Evolutionary conservation across 1,140 invertebrate species (phyloP), one percentile per base, ranked within the genome.

Genomic region (Formica selysi): DNA sequence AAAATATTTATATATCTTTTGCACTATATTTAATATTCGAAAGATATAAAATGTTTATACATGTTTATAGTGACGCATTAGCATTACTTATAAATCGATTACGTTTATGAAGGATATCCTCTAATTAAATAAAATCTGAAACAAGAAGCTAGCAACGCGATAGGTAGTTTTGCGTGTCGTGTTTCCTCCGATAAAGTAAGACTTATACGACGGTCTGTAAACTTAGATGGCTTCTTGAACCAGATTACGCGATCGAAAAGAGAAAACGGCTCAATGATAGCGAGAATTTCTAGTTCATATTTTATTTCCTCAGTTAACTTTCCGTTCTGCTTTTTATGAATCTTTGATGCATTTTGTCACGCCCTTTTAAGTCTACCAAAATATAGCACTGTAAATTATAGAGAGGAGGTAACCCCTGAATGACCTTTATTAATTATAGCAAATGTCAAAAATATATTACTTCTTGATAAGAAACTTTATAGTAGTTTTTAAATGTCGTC

Each of bases 221-320:
- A 91, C 90, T 92, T 92, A 88, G 87, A 90, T 87, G 92, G 92
- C 89, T 93, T 93, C 92, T 29, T 61, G 76, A 93, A 93, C 80
- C 73, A 90, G 91, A 92, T 93, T 91, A 91, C 62, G 51, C 59
- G 68, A 38, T 51, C 65, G 22, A 51, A 5, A 51, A 19, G 41
- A 88, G 86, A 76, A 74, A 87, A 89, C 86, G 86, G 86, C 83
- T 83, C 86, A 87, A 89, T 91, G 90, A 89, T 92, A 87, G 78
- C 87, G 86, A 64, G 89, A 87, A 86, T 92, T 91, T 91, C 71
- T 29, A 32, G 4, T 29, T 41, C 2, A 4, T 8, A 61, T 78
- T 78, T 64, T 29, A 64, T 29, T 22, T 48, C 32, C 48, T 36
- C 62, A 26, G 26, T 29, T 73, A 32, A 74, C 41, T 51, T 57